Evolutionary conservation across 2,113 vertebrate species (phyloP), one percentile per base, ranked within the genome.

Genomic region (Burhinus oedicnemus): DNA sequence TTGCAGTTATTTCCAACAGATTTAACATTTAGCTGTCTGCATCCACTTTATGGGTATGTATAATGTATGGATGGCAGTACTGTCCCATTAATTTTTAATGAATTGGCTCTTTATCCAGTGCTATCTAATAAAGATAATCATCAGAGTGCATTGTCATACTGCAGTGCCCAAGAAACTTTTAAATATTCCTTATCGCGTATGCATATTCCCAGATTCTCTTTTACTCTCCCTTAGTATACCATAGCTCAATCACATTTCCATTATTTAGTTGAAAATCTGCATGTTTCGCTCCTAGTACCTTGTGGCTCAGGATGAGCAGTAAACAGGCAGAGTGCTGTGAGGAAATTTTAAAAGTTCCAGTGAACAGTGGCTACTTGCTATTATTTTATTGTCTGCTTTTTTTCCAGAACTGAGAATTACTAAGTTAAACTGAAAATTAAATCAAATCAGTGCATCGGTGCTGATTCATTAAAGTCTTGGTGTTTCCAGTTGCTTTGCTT

Each of bases 61-160:
- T 98, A 98, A 98, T 97, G 94, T 98, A 96, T 97, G 96, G 94
- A 94, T 95, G 95, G 90, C 94, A 96, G 94, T 97, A 92, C 92
- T 90, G 71, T 94, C 65, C 92, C 86, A 90, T 98, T 98, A 97
- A 97, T 98, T 97, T 98, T 98, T 98, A 98, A 98, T 97, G 97
- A 98, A 98, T 97, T 96, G 95, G 87, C 96, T 97, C 93, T 95
- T 97, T 96, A 97, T 97, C 95, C 93, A 95, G 81, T 76, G 75
- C 91, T 97, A 87, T 94, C 97, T 98, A 97, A 97, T 98, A 97
- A 98, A 97, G 95, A 90, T 96, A 97, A 97, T 98, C 78, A 96
- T 97, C 96, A 97, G 97, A 97, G 95, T 97, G 90, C 96, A 97
- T 96, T 98, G 95, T 97, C 91, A 93, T 97, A 97, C 90, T 95